Percentiles rank a stretch among this genome's conserved stretches.
Conservation (phyloP, 2,888 invertebrate genomes). For the Cheilosia grossa region DNA sequence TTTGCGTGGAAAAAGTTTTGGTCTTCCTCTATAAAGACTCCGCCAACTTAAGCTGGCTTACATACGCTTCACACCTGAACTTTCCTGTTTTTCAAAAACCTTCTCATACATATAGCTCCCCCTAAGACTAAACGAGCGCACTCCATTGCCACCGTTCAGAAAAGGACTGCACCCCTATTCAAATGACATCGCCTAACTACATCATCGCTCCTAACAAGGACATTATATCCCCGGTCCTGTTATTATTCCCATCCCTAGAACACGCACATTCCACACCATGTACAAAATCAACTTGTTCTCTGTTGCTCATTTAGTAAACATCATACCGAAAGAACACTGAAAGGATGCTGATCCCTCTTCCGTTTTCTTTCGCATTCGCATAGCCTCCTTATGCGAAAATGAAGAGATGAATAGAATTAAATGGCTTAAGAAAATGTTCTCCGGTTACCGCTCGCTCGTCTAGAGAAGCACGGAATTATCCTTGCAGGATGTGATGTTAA, state of each 20-base stretch:
- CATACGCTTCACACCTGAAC: too few relatives aligned
- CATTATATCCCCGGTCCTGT: conserved; percentile 39
- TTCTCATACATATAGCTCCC: background rate
- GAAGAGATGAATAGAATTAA: conserved; percentile 66
- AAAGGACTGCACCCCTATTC: conserved; percentile 4
- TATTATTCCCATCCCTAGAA: conserved; percentile 19
- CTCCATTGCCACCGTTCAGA: background rate
- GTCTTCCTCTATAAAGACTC: too few relatives aligned
- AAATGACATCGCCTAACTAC: conserved; percentile 29
- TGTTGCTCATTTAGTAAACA: conserved; percentile 52
- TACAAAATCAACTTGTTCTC: conserved; percentile 34
- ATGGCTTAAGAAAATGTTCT: conserved; percentile 53
- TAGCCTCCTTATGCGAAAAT: conserved; percentile 28
- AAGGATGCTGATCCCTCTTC: conserved; percentile 12
- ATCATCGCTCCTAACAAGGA: conserved; percentile 39
- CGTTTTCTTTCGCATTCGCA: conserved; percentile 9
- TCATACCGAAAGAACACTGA: conserved; percentile 27
- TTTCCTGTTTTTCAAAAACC: too few relatives aligned
- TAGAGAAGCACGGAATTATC: conserved; percentile 13
- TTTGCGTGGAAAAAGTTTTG: too few relatives aligned
- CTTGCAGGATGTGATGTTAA: conserved; percentile 54
- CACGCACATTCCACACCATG: conserved; percentile 21
- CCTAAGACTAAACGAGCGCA: background rate
- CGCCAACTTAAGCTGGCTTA: too few relatives aligned
- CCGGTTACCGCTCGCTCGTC: background rate